Percentiles rank a stretch among this genome's conserved stretches.
Evolutionary conservation across 2,888 invertebrate species (phyloP).

Genomic region (Ashinkailepas kermadecensis): DNA sequence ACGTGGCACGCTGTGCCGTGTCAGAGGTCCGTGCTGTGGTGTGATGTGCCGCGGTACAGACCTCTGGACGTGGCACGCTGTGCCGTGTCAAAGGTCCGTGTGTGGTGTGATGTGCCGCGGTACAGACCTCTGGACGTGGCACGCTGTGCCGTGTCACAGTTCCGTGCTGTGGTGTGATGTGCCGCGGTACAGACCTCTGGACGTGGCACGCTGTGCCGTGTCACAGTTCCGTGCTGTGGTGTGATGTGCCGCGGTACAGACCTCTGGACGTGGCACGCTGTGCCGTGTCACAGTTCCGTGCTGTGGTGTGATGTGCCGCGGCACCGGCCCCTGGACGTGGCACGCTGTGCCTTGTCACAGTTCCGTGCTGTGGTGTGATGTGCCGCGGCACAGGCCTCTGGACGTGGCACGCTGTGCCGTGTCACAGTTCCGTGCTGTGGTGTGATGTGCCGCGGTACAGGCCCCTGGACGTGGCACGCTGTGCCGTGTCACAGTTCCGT

Average conservation of each 20-base stretch:
- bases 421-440: neutral
- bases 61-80: too few relatives aligned
- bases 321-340: neutral
- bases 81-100: neutral
- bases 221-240: neutral
- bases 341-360: neutral
- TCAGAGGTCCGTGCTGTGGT: neutral
- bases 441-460: neutral
- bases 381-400: neutral
- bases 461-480: neutral
- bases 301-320: neutral
- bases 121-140: neutral
- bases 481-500: neutral
- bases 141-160: neutral
- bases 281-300: neutral
- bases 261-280: too few relatives aligned
- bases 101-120: neutral
- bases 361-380: neutral
- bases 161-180: neutral
- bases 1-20: neutral
- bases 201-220: neutral
- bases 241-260: neutral
- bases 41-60: neutral
- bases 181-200: neutral
- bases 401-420: neutral